phyloP scores from a whole-genome alignment of 2,888 invertebrate genomes.

The Blastobasis lacticolella region DNA sequence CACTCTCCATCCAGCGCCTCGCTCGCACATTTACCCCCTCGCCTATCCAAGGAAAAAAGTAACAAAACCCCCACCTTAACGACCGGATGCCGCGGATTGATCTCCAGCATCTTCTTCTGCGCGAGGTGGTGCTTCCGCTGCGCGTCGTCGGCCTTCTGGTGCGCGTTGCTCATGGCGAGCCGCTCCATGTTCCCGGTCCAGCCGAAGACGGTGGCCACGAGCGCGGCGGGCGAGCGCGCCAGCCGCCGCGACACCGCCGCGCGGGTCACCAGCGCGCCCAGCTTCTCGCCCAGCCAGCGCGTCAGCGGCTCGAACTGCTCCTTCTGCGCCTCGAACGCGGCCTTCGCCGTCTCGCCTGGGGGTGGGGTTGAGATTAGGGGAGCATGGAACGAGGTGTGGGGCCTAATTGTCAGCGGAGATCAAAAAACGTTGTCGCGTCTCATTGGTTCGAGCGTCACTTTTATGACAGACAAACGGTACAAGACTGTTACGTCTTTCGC shows the following conservation, averaged over 20 bases:
- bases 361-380: no score
- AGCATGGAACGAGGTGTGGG: no score
- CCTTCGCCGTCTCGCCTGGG: conserved; percentile 77
- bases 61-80: no score
- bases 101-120: conserved; percentile 97
- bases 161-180: conserved; percentile 94
- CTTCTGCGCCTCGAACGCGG: conserved; percentile 83
- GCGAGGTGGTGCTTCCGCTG: conserved; percentile 91
- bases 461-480: no score
- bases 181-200: conserved; percentile 99
- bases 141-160: conserved; percentile 94
- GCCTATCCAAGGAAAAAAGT: no score
- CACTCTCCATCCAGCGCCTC: no score
- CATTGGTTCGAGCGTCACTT: no score
- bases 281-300: conserved; percentile 90
- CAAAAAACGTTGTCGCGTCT: no score
- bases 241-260: conserved; percentile 91
- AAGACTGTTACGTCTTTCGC: no score
- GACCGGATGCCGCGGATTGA: conserved; percentile 97
- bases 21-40: no score
- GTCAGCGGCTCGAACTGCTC: conserved; percentile 90
- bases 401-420: no score
- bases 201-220: conserved; percentile 97
- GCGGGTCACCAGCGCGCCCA: conserved; percentile 85
- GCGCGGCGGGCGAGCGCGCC: conserved; percentile 93